Evolutionary conservation across 1,140 invertebrate species (phyloP).

Genomic region (Platyscapa corneri): DNA sequence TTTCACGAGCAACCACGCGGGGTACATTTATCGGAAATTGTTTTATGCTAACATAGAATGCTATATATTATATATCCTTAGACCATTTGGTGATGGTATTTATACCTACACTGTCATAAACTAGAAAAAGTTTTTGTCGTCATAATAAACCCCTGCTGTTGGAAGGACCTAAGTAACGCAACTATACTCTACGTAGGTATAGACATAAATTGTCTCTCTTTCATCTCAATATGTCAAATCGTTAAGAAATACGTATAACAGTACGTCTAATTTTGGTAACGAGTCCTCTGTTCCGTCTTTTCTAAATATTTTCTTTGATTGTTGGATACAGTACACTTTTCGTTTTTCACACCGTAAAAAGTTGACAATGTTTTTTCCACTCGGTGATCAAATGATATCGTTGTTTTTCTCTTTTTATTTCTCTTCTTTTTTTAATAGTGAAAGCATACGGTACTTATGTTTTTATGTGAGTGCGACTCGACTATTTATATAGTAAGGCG

Average conservation of each 20-base stretch:
- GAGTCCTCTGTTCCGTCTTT: background rate
- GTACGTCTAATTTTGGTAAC: slow-evolving; percentile 37
- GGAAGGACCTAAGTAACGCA: background rate
- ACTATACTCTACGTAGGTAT: slow-evolving; percentile 5
- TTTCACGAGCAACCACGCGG: slow-evolving; percentile 4
- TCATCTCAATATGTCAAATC: background rate
- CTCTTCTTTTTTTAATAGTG: slow-evolving; percentile 24
- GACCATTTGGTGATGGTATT: background rate
- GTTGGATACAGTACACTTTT: background rate
- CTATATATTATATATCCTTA: slow-evolving; percentile 10
- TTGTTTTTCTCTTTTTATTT: slow-evolving; percentile 20
- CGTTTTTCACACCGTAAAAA: background rate
- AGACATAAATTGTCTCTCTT: slow-evolving; percentile 9
- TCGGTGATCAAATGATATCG: background rate
- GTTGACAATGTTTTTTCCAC: background rate
- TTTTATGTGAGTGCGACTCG: slow-evolving; percentile 49
- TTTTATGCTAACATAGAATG: slow-evolving; percentile 5
- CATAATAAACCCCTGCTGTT: slow-evolving; percentile 18
- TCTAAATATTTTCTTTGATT: background rate
- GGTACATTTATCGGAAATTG: background rate
- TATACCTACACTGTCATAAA: slow-evolving; percentile 35
- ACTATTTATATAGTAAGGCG: background rate
- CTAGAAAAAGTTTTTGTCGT: background rate
- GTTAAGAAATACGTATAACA: slow-evolving; percentile 18
- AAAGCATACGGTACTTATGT: slow-evolving; percentile 52